These are phyloP conservation scores for Boleophthalmus pectinirostris DNA, from an alignment of 2,113 vertebrate genomes.

Conservation along the genomic window DNA sequence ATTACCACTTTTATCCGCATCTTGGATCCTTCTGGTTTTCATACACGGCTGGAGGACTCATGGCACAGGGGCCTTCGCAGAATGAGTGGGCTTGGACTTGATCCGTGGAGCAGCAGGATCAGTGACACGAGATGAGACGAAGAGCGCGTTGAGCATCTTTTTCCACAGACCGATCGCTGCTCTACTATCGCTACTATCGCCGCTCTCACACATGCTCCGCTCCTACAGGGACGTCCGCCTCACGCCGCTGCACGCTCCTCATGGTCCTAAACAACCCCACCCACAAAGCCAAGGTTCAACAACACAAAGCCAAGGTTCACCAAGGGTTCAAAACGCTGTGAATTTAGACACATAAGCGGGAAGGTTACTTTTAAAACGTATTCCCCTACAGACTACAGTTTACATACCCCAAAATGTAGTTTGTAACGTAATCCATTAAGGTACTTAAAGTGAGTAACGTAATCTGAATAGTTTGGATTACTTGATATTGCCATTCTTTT, in stretches of 20 bases:
- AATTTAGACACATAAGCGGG: neutral
- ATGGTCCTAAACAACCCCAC: slow-evolving; percentile 52
- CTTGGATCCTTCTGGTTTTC: slow-evolving; percentile 42
- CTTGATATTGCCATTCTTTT: too few species aligned
- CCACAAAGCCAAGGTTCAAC: slow-evolving; percentile 10
- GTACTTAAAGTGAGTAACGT: too few species aligned
- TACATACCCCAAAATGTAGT: too few species aligned
- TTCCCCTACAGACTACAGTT: too few species aligned
- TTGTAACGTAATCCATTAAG: too few species aligned
- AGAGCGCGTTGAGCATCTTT: slow-evolving; percentile 10
- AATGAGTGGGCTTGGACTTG: slow-evolving; percentile 17
- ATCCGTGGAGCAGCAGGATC: slow-evolving; percentile 43
- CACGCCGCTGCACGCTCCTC: slow-evolving; percentile 34
- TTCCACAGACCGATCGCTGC: slow-evolving; percentile 16
- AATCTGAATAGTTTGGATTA: too few species aligned
- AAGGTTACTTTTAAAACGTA: too few species aligned
- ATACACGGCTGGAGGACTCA: slow-evolving; percentile 29
- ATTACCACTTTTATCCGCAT: slow-evolving; percentile 73
- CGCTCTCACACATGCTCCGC: slow-evolving; percentile 29
- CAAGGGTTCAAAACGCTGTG: slow-evolving; percentile 1
- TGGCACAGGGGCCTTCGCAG: slow-evolving; percentile 17
- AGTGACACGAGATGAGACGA: slow-evolving; percentile 11
- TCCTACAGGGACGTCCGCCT: slow-evolving; percentile 30
- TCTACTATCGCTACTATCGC: slow-evolving; percentile 34
- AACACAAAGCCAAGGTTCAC: too few species aligned